Evolutionary conservation across 2,797 vertebrate species (phyloP).

Genomic region (Mus minutoides): DNA sequence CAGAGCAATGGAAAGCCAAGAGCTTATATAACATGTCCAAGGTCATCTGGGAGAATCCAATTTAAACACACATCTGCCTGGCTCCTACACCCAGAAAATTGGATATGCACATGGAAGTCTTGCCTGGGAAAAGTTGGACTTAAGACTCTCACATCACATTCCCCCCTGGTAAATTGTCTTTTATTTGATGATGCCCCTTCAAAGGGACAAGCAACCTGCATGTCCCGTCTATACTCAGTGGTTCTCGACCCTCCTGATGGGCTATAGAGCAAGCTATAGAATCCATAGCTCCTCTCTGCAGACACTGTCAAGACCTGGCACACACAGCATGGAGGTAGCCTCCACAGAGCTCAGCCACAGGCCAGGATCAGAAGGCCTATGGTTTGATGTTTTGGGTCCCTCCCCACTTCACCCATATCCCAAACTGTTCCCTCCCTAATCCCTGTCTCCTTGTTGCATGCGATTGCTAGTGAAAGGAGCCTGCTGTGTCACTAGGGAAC

Average conservation of each 20-base stretch:
- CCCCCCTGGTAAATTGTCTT: not conserved
- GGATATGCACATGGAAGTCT: not conserved
- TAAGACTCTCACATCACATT: not conserved
- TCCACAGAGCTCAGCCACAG: not conserved
- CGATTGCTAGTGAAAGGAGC: not conserved
- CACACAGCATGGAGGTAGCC: not conserved
- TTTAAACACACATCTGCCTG: not conserved
- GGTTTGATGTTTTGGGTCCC: not conserved
- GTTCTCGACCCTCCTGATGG: not conserved
- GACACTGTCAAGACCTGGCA: not conserved
- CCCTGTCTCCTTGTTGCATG: not conserved
- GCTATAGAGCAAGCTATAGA: not conserved
- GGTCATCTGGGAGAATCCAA: not conserved
- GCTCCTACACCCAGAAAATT: not conserved
- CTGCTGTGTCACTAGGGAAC: not conserved
- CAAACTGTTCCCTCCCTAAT: not conserved
- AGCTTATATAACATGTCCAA: not conserved
- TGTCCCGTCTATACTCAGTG: fast-evolving
- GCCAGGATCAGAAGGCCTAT: not conserved
- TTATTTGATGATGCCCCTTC: not conserved
- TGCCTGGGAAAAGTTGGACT: fast-evolving
- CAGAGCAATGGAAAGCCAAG: not conserved
- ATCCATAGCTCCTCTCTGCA: not conserved
- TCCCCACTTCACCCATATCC: not conserved
- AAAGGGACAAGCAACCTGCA: not conserved